Evolutionary conservation across 1,140 invertebrate genomes (phyloP).

Genomic region (Oncopodura yosiiana): DNA sequence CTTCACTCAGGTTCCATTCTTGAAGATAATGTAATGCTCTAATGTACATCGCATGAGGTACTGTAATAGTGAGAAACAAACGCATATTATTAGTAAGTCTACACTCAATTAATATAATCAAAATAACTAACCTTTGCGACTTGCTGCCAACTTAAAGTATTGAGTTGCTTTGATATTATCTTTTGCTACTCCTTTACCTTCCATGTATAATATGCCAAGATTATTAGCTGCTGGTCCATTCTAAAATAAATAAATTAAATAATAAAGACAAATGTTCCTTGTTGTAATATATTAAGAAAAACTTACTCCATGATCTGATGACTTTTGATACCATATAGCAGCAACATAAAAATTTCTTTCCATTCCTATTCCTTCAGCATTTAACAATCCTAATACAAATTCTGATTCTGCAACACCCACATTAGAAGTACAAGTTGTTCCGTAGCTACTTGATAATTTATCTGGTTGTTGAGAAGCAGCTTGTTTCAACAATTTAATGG

Average conservation of each 20-base stretch:
- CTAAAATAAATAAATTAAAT: too few species aligned
- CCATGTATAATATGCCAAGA: not conserved
- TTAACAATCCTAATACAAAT: constrained; percentile 17
- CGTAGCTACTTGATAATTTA: constrained; percentile 7
- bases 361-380: constrained; percentile 5
- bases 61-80: too few species aligned
- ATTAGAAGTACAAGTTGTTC: constrained; percentile 14
- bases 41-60: constrained; percentile 14
- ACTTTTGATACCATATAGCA: constrained; percentile 11
- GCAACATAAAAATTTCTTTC: constrained; percentile 12
- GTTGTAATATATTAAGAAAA: too few species aligned
- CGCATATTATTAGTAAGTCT: too few species aligned
- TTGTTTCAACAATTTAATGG: constrained; percentile 15
- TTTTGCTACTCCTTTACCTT: constrained; percentile 7
- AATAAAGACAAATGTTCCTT: too few species aligned
- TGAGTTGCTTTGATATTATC: constrained; percentile 13
- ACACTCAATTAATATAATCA: too few species aligned
- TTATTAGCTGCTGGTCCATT: constrained; percentile 20
- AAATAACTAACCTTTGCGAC: too few species aligned
- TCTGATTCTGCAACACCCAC: constrained; percentile 17
- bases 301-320: constrained; percentile 20
- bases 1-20: constrained; percentile 19
- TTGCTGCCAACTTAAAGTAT: constrained; percentile 22
- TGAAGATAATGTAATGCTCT: constrained; percentile 15
- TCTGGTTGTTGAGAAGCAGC: constrained; percentile 12